Percentiles rank a stretch among this genome's conserved stretches.
Evolutionary conservation across 2,113 vertebrate species (phyloP).

Genomic region (Oenanthe melanoleuca): DNA sequence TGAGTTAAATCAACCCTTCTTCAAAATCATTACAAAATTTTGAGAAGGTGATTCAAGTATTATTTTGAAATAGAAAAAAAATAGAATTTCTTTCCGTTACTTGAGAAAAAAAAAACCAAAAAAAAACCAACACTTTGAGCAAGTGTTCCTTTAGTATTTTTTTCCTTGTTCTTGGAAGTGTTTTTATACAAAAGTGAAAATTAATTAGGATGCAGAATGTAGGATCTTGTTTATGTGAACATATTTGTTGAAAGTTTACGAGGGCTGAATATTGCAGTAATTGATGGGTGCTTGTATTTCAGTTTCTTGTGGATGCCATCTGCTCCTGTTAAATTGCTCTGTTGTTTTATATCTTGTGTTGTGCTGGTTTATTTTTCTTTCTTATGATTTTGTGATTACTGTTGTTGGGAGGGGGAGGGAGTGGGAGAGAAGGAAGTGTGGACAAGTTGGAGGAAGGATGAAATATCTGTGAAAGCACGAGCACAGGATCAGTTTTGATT

Average conservation of each 20-base stretch:
- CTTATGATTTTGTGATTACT: neutral
- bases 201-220: conserved; percentile 50
- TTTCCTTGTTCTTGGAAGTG: neutral
- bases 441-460: conserved; percentile 3
- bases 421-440: conserved; percentile 10
- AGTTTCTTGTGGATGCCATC: conserved; percentile 23
- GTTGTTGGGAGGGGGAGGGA: neutral
- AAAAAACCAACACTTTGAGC: neutral
- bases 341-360: conserved; percentile 12
- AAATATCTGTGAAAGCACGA: neutral
- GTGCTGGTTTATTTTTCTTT: neutral
- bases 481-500: neutral
- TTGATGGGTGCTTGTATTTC: conserved; percentile 43
- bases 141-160: neutral
- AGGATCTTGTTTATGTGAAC: conserved; percentile 30
- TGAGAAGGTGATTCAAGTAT: neutral
- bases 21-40: neutral
- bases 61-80: neutral
- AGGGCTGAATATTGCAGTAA: conserved; percentile 51
- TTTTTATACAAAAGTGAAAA: conserved; percentile 35
- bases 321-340: conserved; percentile 25
- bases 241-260: conserved; percentile 56
- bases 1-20: neutral
- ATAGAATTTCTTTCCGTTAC: neutral
- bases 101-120: neutral